phyloP scores from a whole-genome alignment of 2,888 invertebrate genomes.

The Ormyrus rosae region DNA sequence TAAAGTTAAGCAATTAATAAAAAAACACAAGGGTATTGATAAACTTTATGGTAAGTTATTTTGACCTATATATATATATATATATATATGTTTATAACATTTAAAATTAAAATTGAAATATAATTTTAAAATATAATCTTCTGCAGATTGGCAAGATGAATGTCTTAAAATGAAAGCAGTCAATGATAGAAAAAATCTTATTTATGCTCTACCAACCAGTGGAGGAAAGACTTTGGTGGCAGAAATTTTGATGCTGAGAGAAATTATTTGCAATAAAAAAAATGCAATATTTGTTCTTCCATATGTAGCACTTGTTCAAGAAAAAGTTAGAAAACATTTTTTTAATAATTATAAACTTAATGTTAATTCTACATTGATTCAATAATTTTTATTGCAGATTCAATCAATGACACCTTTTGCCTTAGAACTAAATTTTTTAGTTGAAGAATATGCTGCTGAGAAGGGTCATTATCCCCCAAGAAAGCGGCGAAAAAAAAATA shows the following conservation, averaged over 20 bases:
- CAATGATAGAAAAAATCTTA: conserved; percentile 85
- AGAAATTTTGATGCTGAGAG: conserved; percentile 93
- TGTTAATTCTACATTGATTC: not conserved
- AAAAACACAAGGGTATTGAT: conserved; percentile 86
- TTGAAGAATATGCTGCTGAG: conserved; percentile 96
- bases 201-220: conserved; percentile 96
- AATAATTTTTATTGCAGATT: conserved; percentile 78
- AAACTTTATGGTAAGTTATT: conserved; percentile 81
- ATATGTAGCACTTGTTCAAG: conserved; percentile 97
- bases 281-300: conserved; percentile 95
- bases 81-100: not conserved
- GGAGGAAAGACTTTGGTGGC: conserved; percentile 98
- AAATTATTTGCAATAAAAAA: conserved; percentile 86
- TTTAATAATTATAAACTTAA: not conserved
- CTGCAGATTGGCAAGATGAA: conserved; percentile 94
- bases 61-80: conserved; percentile 6
- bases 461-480: conserved; percentile 91
- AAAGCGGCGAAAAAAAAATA: conserved; percentile 85
- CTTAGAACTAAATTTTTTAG: conserved; percentile 88
- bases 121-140: not conserved
- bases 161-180: conserved; percentile 89
- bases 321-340: conserved; percentile 81
- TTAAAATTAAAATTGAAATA: conserved; percentile 5
- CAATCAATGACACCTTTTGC: conserved; percentile 91
- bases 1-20: conserved; percentile 83